Base-by-base conservation (phyloP, 2,888 invertebrate genomes). In the Nysson spinosus region DNA sequence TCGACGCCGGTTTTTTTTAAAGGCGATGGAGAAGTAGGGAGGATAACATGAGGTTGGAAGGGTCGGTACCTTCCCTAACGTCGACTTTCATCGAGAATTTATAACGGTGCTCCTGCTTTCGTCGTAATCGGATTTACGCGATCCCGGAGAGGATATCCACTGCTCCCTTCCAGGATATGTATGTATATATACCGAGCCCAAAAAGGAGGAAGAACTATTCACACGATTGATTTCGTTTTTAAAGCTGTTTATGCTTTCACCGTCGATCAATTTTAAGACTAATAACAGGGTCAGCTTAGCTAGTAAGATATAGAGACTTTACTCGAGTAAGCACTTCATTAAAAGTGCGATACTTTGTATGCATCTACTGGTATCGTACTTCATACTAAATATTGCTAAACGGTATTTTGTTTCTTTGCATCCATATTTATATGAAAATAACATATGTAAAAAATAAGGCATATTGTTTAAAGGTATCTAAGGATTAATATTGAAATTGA, bases 101-200 rank as follows among this genome's bases (percentile, higher is more conserved):
- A 72, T 71, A 71, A 72, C 67, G 56, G 46, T 60, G 50, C 66
- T 65, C 62, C 66, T 63, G 67, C 67, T 63, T 56, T 56, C 71
- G 62, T 54, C 67, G 71, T 72, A 72, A 72, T 72, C 71, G 67
- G 71, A 72, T 72, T 72, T 72, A 71, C 71, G 67, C 60, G 60
- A 55, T 55, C 69, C 63, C 47, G 20, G 6, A 20, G 52, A 62
- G 57, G 42, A 50, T 57, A 58, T 57, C 51, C 55, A 17, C 20
- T 34, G 35, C 49, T 40, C 26, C 28, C 26, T 32, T 20, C 4
- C 26, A 12, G 6, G 12, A n/a, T n/a, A n/a, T n/a, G n/a, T n/a
- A n/a, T n/a, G n/a, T n/a, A n/a, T n/a, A n/a, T n/a, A n/a, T n/a
- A n/a, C n/a, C 35, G 4, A 17, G 17, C 28, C 26, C 40, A 9